Percentiles rank a stretch among this genome's conserved stretches.
These are phyloP conservation scores for Myopa tessellatipennis DNA, from an alignment of 2,888 invertebrate species.

Conservation along the genomic window DNA sequence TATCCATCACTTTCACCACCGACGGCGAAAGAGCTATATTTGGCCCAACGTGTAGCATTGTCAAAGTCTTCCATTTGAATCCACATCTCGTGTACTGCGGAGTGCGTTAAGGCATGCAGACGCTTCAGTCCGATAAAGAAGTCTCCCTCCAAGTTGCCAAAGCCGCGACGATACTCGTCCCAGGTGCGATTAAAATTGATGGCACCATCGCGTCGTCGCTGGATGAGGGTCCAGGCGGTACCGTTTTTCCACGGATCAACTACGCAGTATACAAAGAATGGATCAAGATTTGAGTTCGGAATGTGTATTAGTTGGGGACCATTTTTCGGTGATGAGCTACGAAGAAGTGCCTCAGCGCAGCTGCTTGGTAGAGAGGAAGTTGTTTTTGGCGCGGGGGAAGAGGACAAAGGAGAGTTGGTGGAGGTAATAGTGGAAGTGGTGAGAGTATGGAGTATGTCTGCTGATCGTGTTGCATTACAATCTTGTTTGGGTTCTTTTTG, in stretches of 20 bases:
- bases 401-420: too few species aligned
- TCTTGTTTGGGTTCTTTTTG: too few species aligned
- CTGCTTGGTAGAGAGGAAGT: neutral
- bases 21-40: constrained; percentile 74
- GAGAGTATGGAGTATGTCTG: too few species aligned
- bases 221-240: constrained; percentile 78
- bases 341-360: constrained; percentile 2
- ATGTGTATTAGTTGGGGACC: constrained; percentile 4
- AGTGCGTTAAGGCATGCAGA: constrained; percentile 68
- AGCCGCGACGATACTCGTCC: constrained; percentile 75
- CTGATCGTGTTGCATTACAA: too few species aligned
- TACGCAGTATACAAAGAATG: constrained; percentile 16
- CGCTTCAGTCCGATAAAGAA: constrained; percentile 79
- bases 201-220: constrained; percentile 75
- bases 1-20: constrained; percentile 75
- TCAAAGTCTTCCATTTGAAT: constrained; percentile 74
- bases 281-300: neutral
- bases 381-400: neutral
- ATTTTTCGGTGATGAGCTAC: neutral
- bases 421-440: too few species aligned
- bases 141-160: constrained; percentile 76
- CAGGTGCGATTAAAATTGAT: constrained; percentile 75
- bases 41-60: constrained; percentile 71
- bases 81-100: constrained; percentile 70
- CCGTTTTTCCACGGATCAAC: neutral